Percentiles rank a stretch among this genome's conserved stretches.
Evolutionary conservation across 1,140 invertebrate species (phyloP).

Genomic region (Drosophila guanche): DNA sequence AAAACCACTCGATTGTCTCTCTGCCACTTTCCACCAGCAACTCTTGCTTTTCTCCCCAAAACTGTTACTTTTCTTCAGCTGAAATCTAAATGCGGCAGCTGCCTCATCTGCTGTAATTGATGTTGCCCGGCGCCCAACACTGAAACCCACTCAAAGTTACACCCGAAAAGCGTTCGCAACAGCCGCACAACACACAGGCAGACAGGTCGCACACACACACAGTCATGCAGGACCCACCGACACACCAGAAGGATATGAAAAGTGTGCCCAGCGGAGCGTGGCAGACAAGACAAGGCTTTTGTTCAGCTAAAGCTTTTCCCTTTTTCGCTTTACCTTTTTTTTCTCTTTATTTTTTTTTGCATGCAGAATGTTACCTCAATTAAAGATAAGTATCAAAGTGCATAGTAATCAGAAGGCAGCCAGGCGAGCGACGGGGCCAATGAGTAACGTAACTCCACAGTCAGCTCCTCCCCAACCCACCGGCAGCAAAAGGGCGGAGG

Average conservation of each 20-base stretch:
- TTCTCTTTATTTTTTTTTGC: neutral
- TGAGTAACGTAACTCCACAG: conserved; percentile 42
- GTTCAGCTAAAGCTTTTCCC: conserved; percentile 24
- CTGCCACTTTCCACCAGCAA: no score
- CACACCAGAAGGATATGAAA: conserved; percentile 20
- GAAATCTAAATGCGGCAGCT: no score
- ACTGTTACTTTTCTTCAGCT: no score
- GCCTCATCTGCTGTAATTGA: no score
- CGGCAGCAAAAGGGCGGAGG: no score
- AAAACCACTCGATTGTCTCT: no score
- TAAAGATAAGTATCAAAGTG: conserved; percentile 82
- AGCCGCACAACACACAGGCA: neutral
- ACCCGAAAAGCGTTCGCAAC: no score
- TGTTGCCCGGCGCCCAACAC: no score
- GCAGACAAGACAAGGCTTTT: conserved; percentile 42
- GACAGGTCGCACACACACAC: no score
- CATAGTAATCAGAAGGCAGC: conserved; percentile 79
- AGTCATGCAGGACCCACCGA: no score
- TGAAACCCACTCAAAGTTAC: no score
- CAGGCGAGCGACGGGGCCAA: conserved; percentile 68
- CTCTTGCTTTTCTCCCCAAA: no score
- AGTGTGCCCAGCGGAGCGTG: conserved; percentile 32
- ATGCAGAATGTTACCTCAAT: conserved; percentile 73
- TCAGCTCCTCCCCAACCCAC: neutral
- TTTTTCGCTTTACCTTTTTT: neutral